Evolutionary conservation across 2,797 vertebrate species (phyloP).

Genomic region (Telmatherina bonti): DNA sequence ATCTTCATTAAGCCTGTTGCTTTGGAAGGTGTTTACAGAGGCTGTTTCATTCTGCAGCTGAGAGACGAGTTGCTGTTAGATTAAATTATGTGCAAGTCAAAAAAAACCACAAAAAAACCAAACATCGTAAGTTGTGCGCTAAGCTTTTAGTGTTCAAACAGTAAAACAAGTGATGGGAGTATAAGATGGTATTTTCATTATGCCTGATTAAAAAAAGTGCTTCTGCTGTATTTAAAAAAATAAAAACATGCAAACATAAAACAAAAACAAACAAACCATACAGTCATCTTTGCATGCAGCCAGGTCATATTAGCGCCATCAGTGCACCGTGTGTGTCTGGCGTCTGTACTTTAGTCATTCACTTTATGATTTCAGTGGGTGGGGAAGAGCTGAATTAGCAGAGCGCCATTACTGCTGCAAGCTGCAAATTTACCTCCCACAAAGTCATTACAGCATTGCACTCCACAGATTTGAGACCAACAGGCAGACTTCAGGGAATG

Average conservation of each 20-base stretch:
- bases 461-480: slow-evolving; percentile 40
- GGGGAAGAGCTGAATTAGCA: slow-evolving; percentile 64
- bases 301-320: slow-evolving; percentile 42
- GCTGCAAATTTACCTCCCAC: slow-evolving; percentile 68
- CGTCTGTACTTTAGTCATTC: slow-evolving; percentile 44
- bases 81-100: background rate
- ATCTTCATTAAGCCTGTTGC: slow-evolving; percentile 65
- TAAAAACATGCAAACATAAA: background rate
- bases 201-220: slow-evolving; percentile 15
- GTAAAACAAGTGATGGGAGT: slow-evolving; percentile 32
- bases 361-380: slow-evolving; percentile 36
- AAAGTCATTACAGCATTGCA: slow-evolving; percentile 71
- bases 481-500: slow-evolving; percentile 48
- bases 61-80: slow-evolving; percentile 29
- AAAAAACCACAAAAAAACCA: background rate
- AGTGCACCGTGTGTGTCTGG: background rate
- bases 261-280: too few relatives aligned
- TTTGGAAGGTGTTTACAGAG: slow-evolving; percentile 51
- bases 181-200: slow-evolving; percentile 32
- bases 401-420: slow-evolving; percentile 65
- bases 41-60: slow-evolving; percentile 29
- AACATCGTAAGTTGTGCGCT: background rate
- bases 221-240: background rate
- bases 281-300: slow-evolving; percentile 7
- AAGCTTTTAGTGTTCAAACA: slow-evolving; percentile 7